Percentiles rank a stretch among this genome's conserved stretches.
Conservation (phyloP, 2,113 vertebrate genomes). For the Abramis brama region DNA sequence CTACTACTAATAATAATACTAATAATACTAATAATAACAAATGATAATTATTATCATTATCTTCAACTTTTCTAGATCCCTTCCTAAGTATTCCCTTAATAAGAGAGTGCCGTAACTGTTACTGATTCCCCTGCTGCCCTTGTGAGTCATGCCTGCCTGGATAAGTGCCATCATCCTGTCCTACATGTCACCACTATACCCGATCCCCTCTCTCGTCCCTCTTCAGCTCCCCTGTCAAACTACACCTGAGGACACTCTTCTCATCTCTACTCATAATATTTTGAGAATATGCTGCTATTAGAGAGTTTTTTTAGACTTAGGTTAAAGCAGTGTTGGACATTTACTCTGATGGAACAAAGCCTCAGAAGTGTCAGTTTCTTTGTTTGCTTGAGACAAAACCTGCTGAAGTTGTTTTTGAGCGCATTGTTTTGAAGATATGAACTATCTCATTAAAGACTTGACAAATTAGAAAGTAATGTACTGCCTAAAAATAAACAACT, state of each 20-base stretch:
- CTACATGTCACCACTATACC: slow-evolving; percentile 64
- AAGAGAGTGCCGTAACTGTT: neutral
- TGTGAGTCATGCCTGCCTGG: slow-evolving; percentile 45
- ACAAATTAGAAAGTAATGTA: neutral
- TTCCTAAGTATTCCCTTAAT: neutral
- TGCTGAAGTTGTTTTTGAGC: neutral
- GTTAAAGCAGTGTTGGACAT: slow-evolving; percentile 69
- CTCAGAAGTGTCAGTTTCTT: neutral
- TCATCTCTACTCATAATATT: slow-evolving; percentile 68
- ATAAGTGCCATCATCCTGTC: slow-evolving; percentile 59
- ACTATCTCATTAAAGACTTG: neutral
- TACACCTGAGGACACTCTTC: slow-evolving; percentile 46
- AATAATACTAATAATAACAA: too few relatives aligned
- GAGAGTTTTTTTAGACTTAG: slow-evolving; percentile 59
- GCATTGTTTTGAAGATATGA: neutral
- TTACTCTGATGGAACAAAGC: neutral
- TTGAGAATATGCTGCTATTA: slow-evolving; percentile 56
- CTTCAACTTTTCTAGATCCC: neutral
- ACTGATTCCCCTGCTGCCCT: slow-evolving; percentile 27
- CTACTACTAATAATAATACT: too few relatives aligned
- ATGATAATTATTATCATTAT: neutral
- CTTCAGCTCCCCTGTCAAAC: slow-evolving; percentile 36
- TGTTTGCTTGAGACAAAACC: neutral
- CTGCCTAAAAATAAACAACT: neutral
- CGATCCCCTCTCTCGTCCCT: slow-evolving; percentile 50